Evolutionary conservation across 2,113 vertebrate species (phyloP), one percentile per base, ranked within the genome.

Genomic region (Pseudorasbora parva): DNA sequence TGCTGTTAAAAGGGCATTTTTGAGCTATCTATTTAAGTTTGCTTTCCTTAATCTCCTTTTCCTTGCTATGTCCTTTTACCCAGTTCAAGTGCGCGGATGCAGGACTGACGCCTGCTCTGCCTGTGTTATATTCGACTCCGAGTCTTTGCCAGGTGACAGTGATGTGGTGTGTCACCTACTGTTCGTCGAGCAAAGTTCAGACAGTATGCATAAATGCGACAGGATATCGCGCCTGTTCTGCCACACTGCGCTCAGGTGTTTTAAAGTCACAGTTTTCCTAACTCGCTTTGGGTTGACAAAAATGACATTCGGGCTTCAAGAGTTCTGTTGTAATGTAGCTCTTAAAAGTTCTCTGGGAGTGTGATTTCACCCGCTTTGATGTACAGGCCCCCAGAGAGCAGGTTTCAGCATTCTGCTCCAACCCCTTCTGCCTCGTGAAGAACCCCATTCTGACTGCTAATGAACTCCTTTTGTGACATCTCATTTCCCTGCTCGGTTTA

Each of bases 281-380:
- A 83, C 87, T 88, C 89, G 80, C 82, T 84, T 41, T 88, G 89
- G 88, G 91, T 90, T 89, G 87, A 90, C 92, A 91, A 82, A 91
- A 91, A 92, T 93, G 93, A 93, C 91, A 93, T 91, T 93, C 92
- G 88, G 90, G 89, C 92, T 93, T 92, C 91, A 87, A 90, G 90
- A 91, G 89, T 87, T 92, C 87, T 91, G 90, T 93, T 93, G 93
- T 93, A 92, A 82, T 88, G 82, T 88, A 83, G 90, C 88, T 88
- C 82, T 90, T 87, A 92, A 90, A 93, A 91, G 91, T 93, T 91
- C 87, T 89, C 90, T 91, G 89, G 85, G 87, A 88, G 84, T 91
- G 91, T 92, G 91, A 84, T 92, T 92, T 90, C 90, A 88, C 91
- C 81, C 78, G 33, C 93, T 93, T 93, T 93, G 92, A 94, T 91